These are phyloP conservation scores for Florisuga fusca DNA, from an alignment of 2,797 vertebrate species.

Conservation along the genomic window DNA sequence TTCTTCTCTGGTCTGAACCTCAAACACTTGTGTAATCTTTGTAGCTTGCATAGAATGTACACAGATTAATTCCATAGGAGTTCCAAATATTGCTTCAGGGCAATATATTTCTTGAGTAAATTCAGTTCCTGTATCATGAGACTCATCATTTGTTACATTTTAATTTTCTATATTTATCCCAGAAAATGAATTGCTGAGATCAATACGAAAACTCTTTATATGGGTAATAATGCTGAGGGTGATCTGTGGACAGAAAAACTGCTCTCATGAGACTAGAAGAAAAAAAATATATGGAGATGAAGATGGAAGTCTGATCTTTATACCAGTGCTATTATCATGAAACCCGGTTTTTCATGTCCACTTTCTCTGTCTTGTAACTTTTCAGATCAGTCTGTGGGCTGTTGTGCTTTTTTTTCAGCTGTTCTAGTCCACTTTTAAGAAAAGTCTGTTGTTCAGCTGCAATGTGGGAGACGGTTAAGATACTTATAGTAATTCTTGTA, in stretches of 20 bases:
- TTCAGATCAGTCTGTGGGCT: background rate
- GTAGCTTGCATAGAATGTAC: background rate
- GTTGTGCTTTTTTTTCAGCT: background rate
- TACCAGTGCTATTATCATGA: background rate
- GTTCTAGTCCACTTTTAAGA: background rate
- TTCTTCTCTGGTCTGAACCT: background rate
- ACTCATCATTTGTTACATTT: conserved; percentile 40
- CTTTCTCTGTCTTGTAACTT: background rate
- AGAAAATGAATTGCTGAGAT: conserved; percentile 35
- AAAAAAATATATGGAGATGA: background rate
- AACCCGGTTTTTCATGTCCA: background rate
- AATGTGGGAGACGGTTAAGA: background rate
- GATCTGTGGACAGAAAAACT: background rate
- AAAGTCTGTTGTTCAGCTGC: background rate
- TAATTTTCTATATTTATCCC: background rate
- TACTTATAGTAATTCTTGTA: background rate
- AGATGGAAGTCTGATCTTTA: background rate
- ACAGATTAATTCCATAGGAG: conserved; percentile 46
- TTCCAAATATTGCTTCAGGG: background rate
- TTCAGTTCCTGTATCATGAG: background rate
- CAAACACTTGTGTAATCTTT: background rate
- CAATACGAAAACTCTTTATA: background rate
- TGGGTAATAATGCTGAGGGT: background rate
- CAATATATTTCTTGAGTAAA: conserved; percentile 28
- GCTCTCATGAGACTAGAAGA: background rate